Evolutionary conservation across 2,113 vertebrate species (phyloP).

Genomic region (Chloropsis hardwickii): DNA sequence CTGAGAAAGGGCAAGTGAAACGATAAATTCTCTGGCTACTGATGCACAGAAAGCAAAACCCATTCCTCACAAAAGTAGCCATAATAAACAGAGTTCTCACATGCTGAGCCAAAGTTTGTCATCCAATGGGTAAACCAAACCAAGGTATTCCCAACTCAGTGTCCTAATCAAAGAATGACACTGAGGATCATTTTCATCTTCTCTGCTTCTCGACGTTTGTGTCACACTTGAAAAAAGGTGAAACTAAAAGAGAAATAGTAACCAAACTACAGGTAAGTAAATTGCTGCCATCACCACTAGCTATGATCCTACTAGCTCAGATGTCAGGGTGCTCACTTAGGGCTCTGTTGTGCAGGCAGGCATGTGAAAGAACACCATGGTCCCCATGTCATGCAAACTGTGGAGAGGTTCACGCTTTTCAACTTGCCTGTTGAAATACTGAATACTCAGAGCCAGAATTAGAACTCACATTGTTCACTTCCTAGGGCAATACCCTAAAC

Average conservation of each 20-base stretch:
- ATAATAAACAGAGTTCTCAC: background rate
- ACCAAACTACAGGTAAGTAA: background rate
- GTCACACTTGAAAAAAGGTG: background rate
- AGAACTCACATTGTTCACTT: background rate
- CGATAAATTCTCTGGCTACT: background rate
- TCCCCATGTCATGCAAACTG: accelerated
- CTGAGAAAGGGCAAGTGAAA: background rate
- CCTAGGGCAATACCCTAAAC: background rate
- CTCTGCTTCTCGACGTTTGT: background rate
- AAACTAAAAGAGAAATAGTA: background rate
- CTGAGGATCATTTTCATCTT: background rate
- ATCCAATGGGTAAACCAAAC: background rate
- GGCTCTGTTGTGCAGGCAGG: background rate
- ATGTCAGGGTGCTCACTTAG: background rate
- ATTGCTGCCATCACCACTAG: background rate
- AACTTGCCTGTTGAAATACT: background rate
- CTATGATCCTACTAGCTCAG: background rate
- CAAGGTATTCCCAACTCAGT: background rate
- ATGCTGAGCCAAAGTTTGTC: background rate
- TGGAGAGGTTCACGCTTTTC: background rate
- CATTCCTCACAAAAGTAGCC: background rate
- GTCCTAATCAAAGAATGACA: background rate
- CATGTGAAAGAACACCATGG: background rate
- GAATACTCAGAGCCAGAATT: background rate
- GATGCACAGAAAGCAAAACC: background rate